These are phyloP conservation scores for Adelognathus sp. DNA, from an alignment of 2,888 invertebrate species.

Conservation along the genomic window DNA sequence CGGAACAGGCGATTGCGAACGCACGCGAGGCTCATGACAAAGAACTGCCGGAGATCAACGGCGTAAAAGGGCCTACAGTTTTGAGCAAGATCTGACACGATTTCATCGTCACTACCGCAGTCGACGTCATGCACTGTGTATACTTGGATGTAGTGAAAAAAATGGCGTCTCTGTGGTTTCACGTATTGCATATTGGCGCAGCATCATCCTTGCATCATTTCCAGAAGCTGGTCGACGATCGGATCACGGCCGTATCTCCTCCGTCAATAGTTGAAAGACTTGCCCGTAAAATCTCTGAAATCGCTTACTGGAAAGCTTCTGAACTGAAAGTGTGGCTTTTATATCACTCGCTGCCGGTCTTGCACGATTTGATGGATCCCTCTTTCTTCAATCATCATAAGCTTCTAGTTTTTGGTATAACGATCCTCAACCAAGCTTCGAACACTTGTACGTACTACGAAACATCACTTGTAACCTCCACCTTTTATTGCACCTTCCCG, in stretches of 20 bases:
- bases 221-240: slow-evolving; percentile 31
- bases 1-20: background rate
- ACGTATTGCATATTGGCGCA: background rate
- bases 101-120: slow-evolving; percentile 44
- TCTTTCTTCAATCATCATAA: too few relatives aligned
- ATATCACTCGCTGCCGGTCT: slow-evolving; percentile 54
- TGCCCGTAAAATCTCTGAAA: slow-evolving; percentile 50
- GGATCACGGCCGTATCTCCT: slow-evolving; percentile 44
- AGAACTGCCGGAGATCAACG: background rate
- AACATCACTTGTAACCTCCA: slow-evolving; percentile 63
- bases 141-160: slow-evolving; percentile 51
- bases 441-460: slow-evolving; percentile 57
- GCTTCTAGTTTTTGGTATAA: slow-evolving; percentile 56
- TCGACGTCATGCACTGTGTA: slow-evolving; percentile 61
- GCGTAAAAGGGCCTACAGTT: slow-evolving; percentile 53
- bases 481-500: slow-evolving; percentile 58
- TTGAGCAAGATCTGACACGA: slow-evolving; percentile 38
- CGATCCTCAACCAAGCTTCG: slow-evolving; percentile 50
- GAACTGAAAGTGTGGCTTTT: slow-evolving; percentile 61
- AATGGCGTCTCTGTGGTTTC: slow-evolving; percentile 53
- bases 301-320: slow-evolving; percentile 59
- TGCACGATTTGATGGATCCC: slow-evolving; percentile 60
- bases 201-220: slow-evolving; percentile 33
- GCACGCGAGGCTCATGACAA: background rate
- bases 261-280: slow-evolving; percentile 46